Evolutionary conservation across 1,140 invertebrate species (phyloP).

Genomic region (Aphis craccivora): DNA sequence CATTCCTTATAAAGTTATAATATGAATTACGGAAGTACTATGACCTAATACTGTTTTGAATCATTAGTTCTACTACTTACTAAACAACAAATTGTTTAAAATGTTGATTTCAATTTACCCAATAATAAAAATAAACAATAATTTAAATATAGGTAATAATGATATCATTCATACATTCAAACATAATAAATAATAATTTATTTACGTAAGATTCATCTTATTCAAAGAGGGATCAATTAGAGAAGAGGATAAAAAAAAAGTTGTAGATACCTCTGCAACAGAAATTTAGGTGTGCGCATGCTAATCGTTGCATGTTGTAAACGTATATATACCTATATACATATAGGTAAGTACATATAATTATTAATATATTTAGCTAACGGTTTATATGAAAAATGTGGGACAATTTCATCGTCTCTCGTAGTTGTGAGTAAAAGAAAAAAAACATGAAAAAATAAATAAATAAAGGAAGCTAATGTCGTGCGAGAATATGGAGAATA

Average conservation of each 20-base stretch:
- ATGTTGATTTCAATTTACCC: background rate
- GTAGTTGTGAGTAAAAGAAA: background rate
- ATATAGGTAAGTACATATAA: too few relatives aligned
- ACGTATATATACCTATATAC: background rate
- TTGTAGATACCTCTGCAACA: background rate
- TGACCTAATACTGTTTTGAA: too few relatives aligned
- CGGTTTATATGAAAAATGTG: background rate
- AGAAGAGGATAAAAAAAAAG: background rate
- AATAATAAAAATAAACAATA: too few relatives aligned
- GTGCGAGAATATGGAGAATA: background rate
- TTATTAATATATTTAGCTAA: background rate
- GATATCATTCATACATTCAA: too few relatives aligned
- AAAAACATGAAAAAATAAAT: background rate
- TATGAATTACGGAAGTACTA: too few relatives aligned
- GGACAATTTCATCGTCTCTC: background rate
- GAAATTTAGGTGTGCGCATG: background rate
- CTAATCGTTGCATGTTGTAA: background rate
- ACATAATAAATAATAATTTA: background rate
- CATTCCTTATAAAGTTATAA: too few relatives aligned
- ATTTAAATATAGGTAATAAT: too few relatives aligned
- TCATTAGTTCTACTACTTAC: too few relatives aligned
- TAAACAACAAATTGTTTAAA: too few relatives aligned
- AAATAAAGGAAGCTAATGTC: background rate
- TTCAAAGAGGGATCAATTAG: background rate
- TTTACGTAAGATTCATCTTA: background rate